These are phyloP conservation scores for Acleris holmiana DNA, from an alignment of 2,888 invertebrate species.

Conservation along the genomic window DNA sequence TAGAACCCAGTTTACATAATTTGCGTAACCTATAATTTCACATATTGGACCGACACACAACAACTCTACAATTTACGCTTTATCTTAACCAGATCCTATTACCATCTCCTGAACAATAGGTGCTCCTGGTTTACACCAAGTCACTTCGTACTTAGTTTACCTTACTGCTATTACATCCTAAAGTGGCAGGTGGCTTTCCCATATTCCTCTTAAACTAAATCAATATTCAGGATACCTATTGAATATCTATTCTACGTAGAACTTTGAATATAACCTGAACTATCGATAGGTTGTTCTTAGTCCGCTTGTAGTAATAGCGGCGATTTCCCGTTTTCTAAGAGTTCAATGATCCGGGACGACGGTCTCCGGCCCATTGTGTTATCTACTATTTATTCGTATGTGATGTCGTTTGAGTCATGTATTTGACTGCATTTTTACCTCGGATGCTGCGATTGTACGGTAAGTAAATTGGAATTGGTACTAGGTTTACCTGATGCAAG, in stretches of 20 bases:
- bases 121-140: neutral
- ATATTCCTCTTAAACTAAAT: neutral
- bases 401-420: constrained; percentile 7
- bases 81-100: too few species aligned
- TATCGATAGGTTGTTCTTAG: constrained; percentile 16
- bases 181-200: neutral
- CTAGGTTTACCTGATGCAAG: too few species aligned
- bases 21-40: too few species aligned
- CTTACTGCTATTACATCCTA: neutral
- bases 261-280: constrained; percentile 1
- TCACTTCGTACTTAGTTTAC: neutral
- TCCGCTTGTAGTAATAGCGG: constrained; percentile 41
- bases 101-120: too few species aligned
- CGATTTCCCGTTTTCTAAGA: constrained; percentile 46
- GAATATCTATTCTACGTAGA: constrained; percentile 6
- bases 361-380: constrained; percentile 42
- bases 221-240: constrained; percentile 1
- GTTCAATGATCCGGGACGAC: constrained; percentile 47
- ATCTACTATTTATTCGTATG: constrained; percentile 34
- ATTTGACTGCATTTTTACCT: constrained; percentile 4
- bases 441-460: neutral
- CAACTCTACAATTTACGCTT: too few species aligned
- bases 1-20: too few species aligned
- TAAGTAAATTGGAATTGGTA: too few species aligned
- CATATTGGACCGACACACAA: too few species aligned